These are phyloP conservation scores for Oxyura jamaicensis DNA, from an alignment of 2,113 vertebrate genomes.

Conservation along the genomic window DNA sequence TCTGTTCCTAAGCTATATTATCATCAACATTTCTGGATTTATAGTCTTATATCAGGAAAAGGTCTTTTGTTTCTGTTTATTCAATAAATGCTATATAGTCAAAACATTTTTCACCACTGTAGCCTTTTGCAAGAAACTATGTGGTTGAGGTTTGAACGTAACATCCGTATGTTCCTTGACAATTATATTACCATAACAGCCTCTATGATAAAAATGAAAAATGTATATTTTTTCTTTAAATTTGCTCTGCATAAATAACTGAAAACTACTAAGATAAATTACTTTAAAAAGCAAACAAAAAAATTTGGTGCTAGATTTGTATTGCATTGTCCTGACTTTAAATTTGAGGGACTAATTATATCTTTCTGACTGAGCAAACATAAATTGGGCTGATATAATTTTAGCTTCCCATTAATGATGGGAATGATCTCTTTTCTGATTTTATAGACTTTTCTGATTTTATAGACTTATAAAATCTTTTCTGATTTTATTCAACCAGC, in stretches of 20 bases:
- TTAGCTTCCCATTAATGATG: neutral
- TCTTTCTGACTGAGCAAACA: neutral
- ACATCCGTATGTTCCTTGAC: neutral
- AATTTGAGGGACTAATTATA: neutral
- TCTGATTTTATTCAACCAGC: neutral
- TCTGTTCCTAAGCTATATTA: neutral
- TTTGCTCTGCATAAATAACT: slow-evolving; percentile 11
- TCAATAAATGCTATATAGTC: neutral
- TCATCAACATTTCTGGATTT: neutral
- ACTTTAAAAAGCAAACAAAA: neutral
- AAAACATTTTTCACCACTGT: neutral
- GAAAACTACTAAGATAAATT: slow-evolving; percentile 27
- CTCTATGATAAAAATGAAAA: neutral
- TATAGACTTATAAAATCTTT: no score
- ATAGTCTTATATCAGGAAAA: neutral
- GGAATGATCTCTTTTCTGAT: neutral
- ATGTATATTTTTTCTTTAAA: slow-evolving; percentile 7
- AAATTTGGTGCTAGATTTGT: neutral
- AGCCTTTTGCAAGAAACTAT: neutral
- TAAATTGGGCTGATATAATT: neutral
- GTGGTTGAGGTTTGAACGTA: neutral
- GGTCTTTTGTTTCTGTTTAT: neutral
- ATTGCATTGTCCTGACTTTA: neutral
- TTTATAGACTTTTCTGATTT: neutral
- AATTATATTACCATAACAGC: slow-evolving; percentile 12